These are phyloP conservation scores for Amaurobius ferox DNA, from an alignment of 2,888 invertebrate genomes.

Conservation along the genomic window DNA sequence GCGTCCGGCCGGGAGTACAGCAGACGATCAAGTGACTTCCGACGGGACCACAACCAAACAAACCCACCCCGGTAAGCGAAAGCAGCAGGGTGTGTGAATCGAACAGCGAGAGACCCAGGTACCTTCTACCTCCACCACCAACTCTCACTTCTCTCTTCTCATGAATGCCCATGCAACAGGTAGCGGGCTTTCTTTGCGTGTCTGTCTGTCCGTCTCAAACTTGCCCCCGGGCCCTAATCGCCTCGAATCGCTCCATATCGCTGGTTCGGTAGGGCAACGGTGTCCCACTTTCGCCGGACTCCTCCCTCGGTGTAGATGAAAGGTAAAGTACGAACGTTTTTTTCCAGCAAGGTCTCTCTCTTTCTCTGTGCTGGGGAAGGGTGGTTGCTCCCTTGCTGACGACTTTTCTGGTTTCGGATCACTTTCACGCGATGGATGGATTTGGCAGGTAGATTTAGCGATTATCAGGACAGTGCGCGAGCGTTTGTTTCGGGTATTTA, in stretches of 20 bases:
- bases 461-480: too few relatives aligned
- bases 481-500: background rate
- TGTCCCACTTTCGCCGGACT: conserved; percentile 63
- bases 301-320: conserved; percentile 32
- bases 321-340: background rate
- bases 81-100: conserved; percentile 37
- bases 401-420: conserved; percentile 13
- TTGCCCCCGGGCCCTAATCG: conserved; percentile 29
- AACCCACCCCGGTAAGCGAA: conserved; percentile 11
- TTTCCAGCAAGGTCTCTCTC: conserved; percentile 11
- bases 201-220: conserved; percentile 23
- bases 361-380: background rate
- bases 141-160: conserved; percentile 63
- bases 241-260: conserved; percentile 69
- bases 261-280: conserved; percentile 61
- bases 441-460: too few relatives aligned
- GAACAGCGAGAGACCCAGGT: background rate
- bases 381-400: conserved; percentile 38
- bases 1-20: background rate
- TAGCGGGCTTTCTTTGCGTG: conserved; percentile 32
- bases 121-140: background rate
- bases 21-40: conserved; percentile 44
- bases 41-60: conserved; percentile 39
- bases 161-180: conserved; percentile 53
- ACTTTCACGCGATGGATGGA: conserved; percentile 37